Percentiles rank a stretch among this genome's conserved stretches.
Conservation (phyloP, 2,888 invertebrate genomes). For the Acanthacorydalis orientalis region DNA sequence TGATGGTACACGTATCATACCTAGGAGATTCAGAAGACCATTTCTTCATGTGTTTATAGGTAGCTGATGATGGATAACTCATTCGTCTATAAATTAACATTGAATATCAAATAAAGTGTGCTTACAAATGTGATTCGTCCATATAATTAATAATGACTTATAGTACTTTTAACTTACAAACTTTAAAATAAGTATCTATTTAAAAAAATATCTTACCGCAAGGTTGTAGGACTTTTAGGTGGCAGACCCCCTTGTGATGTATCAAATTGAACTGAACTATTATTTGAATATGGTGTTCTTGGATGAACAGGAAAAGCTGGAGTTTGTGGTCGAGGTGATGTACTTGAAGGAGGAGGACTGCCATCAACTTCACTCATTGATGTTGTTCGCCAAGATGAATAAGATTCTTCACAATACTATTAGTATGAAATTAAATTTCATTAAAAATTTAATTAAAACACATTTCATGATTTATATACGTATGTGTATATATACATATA, state of each 20-base stretch:
- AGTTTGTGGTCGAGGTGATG: slow-evolving; percentile 60
- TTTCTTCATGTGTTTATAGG: slow-evolving; percentile 22
- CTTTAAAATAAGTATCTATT: too few species aligned
- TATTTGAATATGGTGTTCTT: slow-evolving; percentile 70
- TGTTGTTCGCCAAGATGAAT: slow-evolving; percentile 44
- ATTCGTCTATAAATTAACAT: slow-evolving; percentile 22
- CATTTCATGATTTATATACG: too few species aligned
- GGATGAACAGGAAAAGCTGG: slow-evolving; percentile 89
- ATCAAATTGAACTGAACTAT: slow-evolving; percentile 33
- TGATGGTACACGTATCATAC: slow-evolving; percentile 13
- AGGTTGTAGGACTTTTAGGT: slow-evolving; percentile 64
- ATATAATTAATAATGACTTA: background rate
- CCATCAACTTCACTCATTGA: slow-evolving; percentile 35
- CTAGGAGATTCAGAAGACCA: slow-evolving; percentile 23
- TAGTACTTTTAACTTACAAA: background rate
- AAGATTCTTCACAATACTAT: slow-evolving; percentile 41
- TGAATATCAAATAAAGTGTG: background rate
- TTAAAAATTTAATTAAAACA: background rate
- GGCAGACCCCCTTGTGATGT: slow-evolving; percentile 45
- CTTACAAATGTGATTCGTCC: background rate
- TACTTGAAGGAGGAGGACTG: slow-evolving; percentile 33
- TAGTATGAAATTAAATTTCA: slow-evolving; percentile 8
- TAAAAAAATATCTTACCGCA: slow-evolving; percentile 31
- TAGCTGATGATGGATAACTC: slow-evolving; percentile 22
- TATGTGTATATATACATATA: too few species aligned